A percentile compares a stretch with the other conserved stretches of the same genome.
phyloP scores from a whole-genome alignment of 2,113 vertebrate species.

The Caretta caretta region DNA sequence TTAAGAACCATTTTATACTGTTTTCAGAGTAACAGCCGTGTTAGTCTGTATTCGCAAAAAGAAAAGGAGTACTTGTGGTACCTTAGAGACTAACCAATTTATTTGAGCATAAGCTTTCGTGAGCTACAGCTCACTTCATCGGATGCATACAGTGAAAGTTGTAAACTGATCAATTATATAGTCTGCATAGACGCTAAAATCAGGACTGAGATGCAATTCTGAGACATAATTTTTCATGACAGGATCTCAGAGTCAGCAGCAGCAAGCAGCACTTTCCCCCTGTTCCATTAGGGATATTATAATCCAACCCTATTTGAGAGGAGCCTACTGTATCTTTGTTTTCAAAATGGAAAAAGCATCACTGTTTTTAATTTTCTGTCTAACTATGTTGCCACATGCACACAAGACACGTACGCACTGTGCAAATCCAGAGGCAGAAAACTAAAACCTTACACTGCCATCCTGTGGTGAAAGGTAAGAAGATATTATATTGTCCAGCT shows the following conservation, averaged over 20 bases:
- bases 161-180: background rate
- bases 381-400: slow-evolving; percentile 27
- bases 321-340: slow-evolving; percentile 21
- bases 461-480: slow-evolving; percentile 44
- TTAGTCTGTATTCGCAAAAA: too few species aligned
- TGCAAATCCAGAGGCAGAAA: background rate
- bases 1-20: background rate
- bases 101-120: too few species aligned
- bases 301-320: slow-evolving; percentile 11
- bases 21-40: too few species aligned
- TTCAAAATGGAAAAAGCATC: slow-evolving; percentile 48
- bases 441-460: slow-evolving; percentile 61
- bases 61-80: too few species aligned
- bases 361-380: slow-evolving; percentile 62
- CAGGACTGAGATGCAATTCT: background rate
- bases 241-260: background rate
- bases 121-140: too few species aligned
- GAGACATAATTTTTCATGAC: background rate
- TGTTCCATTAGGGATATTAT: background rate
- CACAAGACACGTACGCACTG: background rate
- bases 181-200: background rate
- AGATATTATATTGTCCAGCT: background rate
- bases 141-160: background rate
- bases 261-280: background rate
- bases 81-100: too few species aligned